Evolutionary conservation across 1,140 invertebrate species (phyloP).

Genomic region (Procambarus virginalis): DNA sequence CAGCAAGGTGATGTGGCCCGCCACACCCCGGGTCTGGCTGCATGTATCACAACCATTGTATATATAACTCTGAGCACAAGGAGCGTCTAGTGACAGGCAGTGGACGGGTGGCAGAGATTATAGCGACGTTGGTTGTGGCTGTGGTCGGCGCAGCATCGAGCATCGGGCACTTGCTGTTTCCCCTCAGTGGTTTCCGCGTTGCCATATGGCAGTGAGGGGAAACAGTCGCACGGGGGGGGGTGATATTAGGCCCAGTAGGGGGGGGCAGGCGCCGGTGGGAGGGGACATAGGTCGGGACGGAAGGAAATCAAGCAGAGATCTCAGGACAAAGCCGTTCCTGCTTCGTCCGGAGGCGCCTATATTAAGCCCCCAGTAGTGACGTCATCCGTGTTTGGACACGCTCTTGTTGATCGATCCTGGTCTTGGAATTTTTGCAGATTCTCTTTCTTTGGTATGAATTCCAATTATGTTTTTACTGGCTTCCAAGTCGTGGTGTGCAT

Average conservation of each 20-base stretch:
- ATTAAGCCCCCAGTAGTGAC: conserved; percentile 3
- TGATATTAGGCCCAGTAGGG: not conserved
- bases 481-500: too few relatives aligned
- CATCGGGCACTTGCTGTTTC: not conserved
- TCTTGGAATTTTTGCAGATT: not conserved
- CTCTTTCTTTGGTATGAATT: too few relatives aligned
- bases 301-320: conserved; percentile 7
- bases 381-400: not conserved
- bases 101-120: not conserved
- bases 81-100: not conserved
- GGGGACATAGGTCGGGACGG: not conserved
- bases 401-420: not conserved
- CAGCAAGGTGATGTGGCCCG: too few relatives aligned
- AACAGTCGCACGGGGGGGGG: too few relatives aligned
- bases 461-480: too few relatives aligned
- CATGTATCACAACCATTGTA: too few relatives aligned
- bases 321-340: conserved; percentile 12
- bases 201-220: not conserved
- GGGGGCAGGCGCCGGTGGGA: not conserved
- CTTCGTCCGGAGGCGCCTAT: conserved; percentile 10
- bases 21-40: too few relatives aligned
- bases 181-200: not conserved
- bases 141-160: not conserved
- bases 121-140: not conserved
- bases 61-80: not conserved